Evolutionary conservation across 2,113 vertebrate species (phyloP), one percentile per base, ranked within the genome.

Genomic region (Mesocricetus auratus): DNA sequence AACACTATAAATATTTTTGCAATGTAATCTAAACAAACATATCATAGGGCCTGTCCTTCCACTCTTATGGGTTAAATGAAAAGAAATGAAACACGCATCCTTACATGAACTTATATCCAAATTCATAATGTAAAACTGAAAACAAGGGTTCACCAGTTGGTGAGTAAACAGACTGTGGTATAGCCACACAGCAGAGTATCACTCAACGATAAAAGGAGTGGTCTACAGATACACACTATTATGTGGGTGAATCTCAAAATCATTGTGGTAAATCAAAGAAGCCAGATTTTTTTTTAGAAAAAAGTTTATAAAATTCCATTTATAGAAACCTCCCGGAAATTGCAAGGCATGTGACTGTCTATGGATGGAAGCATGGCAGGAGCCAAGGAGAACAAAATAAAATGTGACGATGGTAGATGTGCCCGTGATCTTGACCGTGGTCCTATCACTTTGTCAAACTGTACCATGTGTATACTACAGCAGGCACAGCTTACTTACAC

Each of bases 211-310:
- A 2, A 29, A 39, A 39, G 31, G 31, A 82, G 19, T 36, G 15
- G 9, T 9, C 31, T 19, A 1, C 0, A 0, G 42, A 47, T 8
- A 15, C 1, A 7, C 0, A 3, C 5, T 33, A 21, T 21, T 33
- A 19, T 5, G 1, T 3, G 29, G 39, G 31, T 6, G 26, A 62
- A 12, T 5, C 68, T 50, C 7, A 69, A 26, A 69, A 47, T 7
- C 58, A 91, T 10, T 47, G 8, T 39, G 17, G 15, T 29, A 15
- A 66, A 83, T 13, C 24, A 78, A 66, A 85, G 45, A 56, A 45
- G 3, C 5, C 12, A 64, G 15, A 58, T 26, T 77, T 47, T 21
- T n/a, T 56, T 56, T 56, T 53, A 29, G 29, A 7, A 77, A 13
- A 56, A 36, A 17, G 42, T 24, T 56, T 13, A 42, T 2, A 26